phyloP scores from a whole-genome alignment of 2,797 vertebrate species.

The Spinus olivaceus region DNA sequence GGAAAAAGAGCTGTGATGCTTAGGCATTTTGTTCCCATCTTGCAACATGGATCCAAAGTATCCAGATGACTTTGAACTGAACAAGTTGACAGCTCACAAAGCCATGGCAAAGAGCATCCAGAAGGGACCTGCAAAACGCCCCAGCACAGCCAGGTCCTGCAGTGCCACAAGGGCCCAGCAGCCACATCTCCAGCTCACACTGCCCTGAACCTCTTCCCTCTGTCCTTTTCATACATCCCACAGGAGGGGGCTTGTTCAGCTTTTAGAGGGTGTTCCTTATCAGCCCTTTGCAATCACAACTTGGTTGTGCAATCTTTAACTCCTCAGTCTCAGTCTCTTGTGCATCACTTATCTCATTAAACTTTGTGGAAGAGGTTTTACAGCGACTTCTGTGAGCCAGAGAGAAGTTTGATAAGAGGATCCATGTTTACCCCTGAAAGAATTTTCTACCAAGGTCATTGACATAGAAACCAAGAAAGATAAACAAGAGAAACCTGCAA shows the following conservation, averaged over 20 bases:
- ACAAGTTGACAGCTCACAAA: neutral
- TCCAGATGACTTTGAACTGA: neutral
- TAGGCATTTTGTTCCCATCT: neutral
- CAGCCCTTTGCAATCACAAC: neutral
- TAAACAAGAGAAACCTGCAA: neutral
- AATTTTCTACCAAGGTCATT: neutral
- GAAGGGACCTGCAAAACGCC: neutral
- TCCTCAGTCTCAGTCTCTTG: rapidly evolving
- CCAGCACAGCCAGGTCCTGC: neutral
- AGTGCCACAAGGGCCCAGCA: neutral
- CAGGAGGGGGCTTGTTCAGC: neutral
- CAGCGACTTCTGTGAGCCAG: neutral
- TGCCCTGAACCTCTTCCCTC: neutral
- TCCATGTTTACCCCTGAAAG: neutral
- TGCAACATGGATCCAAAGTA: neutral
- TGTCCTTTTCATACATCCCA: rapidly evolving
- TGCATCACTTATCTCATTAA: neutral
- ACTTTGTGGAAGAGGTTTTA: neutral
- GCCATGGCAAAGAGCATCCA: neutral
- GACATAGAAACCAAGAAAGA: neutral
- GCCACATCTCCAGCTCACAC: neutral
- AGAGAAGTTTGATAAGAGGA: neutral
- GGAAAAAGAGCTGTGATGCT: neutral
- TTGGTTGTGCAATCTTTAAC: neutral
- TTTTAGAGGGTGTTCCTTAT: neutral